Evolutionary conservation across 2,888 invertebrate species (phyloP), one percentile per base, ranked within the genome.

Genomic region (Lysandra bellargus): DNA sequence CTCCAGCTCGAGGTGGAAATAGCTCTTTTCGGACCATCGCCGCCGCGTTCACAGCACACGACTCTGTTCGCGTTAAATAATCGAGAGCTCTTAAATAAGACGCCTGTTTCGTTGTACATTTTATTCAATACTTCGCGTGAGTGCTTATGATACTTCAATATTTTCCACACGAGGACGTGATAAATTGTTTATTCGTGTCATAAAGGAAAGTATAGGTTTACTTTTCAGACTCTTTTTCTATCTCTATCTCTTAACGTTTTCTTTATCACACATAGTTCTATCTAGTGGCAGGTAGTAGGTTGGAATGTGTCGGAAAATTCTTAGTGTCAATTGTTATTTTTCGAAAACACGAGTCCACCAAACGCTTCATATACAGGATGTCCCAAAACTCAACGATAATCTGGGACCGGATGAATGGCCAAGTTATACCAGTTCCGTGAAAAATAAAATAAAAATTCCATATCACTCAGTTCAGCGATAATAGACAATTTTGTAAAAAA

Each of bases 11-110:
- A 88, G 85, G 88, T 89, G 87, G 85, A 88, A 90, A 88, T 89
- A 87, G 88, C 88, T 88, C 86, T 89, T 87, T 88, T 86, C 86
- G 85, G 86, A 87, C 86, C 86, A 89, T 88, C 88, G 86, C 85
- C 85, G 83, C 82, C 82, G 85, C 84, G 84, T 83, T 84, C 84
- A 85, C 83, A 84, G 82, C 84, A 53, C 84, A 85, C 85, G 83
- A 84, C 84, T 85, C 84, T 83, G 83, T 85, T 85, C 84, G 85
- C 87, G 85, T 85, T 88, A 86, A 90, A 90, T 90, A 89, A 90
- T 91, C 88, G 87, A 90, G 85, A 85, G 82, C 83, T 85, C 84
- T 85, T 83, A 81, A 84, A 83, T 83, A 81, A 83, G 83, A 83
- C 83, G 82, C 83, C 82, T 80, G 80, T 82, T 83, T 81, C 82